A percentile compares a stretch with the other conserved stretches of the same genome.
Evolutionary conservation across 2,797 vertebrate genomes (phyloP).

Genomic region (Microhierax caerulescens): DNA sequence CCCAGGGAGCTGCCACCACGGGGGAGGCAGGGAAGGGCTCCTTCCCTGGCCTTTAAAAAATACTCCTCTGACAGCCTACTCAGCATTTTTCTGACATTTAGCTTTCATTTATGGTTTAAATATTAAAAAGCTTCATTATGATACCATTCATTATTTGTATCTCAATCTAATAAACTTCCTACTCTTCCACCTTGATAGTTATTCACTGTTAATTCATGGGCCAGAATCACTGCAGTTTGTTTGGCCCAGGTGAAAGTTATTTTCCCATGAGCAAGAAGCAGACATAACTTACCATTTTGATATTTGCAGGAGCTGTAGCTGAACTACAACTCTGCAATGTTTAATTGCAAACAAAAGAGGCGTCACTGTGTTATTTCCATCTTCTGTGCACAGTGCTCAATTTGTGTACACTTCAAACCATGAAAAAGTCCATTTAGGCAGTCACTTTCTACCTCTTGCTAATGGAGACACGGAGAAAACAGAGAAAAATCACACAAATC

Average conservation of each 20-base stretch:
- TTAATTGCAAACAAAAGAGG: not conserved
- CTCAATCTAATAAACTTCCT: not conserved
- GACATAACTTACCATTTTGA: not conserved
- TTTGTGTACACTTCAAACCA: not conserved
- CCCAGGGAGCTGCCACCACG: accelerated
- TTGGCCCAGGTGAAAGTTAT: not conserved
- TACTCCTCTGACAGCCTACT: not conserved
- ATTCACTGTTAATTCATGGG: not conserved
- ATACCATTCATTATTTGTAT: not conserved
- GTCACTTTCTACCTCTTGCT: not conserved
- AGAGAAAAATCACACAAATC: not conserved
- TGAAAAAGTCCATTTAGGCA: not conserved
- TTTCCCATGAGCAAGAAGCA: not conserved
- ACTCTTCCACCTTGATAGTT: not conserved
- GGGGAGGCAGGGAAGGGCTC: not conserved
- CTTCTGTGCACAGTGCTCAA: not conserved
- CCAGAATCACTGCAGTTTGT: not conserved
- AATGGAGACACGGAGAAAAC: not conserved
- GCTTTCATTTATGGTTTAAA: not conserved
- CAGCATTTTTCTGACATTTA: not conserved
- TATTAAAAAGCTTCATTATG: not conserved
- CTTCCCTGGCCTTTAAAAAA: not conserved
- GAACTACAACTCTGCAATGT: not conserved
- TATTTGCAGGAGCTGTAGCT: not conserved
- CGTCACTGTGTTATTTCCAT: not conserved